Conservation (phyloP, 2,888 invertebrate genomes). For the Volucella bombylans region DNA sequence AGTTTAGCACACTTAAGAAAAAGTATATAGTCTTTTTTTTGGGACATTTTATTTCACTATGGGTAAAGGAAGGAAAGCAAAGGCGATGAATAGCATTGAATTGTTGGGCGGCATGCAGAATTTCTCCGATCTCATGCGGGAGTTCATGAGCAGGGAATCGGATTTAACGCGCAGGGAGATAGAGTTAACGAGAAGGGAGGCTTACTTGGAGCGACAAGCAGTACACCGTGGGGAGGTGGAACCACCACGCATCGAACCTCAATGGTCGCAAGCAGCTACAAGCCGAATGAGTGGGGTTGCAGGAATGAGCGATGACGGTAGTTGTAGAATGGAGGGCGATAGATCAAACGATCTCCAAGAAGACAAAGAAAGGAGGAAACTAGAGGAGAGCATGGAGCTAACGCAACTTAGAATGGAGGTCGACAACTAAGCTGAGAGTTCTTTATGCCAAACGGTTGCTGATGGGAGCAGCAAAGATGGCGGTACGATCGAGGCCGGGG, state of each 20-base stretch:
- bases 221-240: too few species aligned
- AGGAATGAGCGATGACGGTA: not conserved
- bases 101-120: not conserved
- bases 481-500: not conserved
- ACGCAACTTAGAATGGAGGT: not conserved
- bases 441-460: not conserved
- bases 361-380: not conserved
- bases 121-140: not conserved
- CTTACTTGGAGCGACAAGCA: too few species aligned
- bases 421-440: not conserved
- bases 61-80: conserved; percentile 1
- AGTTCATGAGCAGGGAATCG: not conserved
- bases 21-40: not conserved
- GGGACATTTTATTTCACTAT: not conserved
- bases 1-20: too few species aligned
- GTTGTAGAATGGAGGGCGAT: not conserved
- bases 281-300: not conserved
- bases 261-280: not conserved
- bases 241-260: too few species aligned
- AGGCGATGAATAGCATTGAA: not conserved
- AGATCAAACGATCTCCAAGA: not conserved
- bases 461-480: not conserved
- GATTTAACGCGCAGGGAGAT: conserved; percentile 2
- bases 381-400: not conserved
- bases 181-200: not conserved